These are phyloP conservation scores for Caranx melampygus DNA, from an alignment of 2,113 vertebrate genomes.

Conservation along the genomic window DNA sequence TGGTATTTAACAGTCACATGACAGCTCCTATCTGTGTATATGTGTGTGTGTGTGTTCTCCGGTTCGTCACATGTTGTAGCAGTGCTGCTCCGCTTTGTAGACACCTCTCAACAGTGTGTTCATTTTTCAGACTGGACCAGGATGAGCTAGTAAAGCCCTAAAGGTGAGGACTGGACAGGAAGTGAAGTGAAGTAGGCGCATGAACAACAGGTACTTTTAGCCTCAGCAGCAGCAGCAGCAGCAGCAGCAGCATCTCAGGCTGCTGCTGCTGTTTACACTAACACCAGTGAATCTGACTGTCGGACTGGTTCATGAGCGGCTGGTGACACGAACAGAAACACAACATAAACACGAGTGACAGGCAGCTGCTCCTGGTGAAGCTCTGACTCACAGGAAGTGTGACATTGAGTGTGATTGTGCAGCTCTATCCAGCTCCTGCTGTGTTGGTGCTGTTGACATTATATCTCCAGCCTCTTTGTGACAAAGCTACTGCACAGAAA, in stretches of 20 bases:
- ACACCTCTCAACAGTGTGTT: constrained; percentile 30
- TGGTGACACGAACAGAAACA: background rate
- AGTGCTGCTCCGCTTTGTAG: constrained; percentile 7
- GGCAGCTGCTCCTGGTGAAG: background rate
- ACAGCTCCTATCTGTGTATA: background rate
- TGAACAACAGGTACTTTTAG: constrained; percentile 48
- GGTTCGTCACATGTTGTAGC: constrained; percentile 30
- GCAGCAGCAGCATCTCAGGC: background rate
- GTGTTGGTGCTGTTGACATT: background rate
- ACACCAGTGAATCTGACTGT: background rate
- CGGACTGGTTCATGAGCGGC: no score
- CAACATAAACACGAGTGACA: background rate
- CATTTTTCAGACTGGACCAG: constrained; percentile 48
- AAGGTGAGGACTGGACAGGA: constrained; percentile 47
- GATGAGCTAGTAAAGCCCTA: constrained; percentile 43
- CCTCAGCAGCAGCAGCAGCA: background rate
- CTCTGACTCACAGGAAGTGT: background rate
- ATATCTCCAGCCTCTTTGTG: background rate
- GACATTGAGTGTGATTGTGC: background rate
- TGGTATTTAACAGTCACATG: constrained; percentile 53
- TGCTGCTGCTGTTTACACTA: background rate
- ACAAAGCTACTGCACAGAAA: no score
- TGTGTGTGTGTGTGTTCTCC: background rate
- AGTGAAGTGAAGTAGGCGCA: constrained; percentile 44
- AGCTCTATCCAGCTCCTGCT: background rate